A percentile compares a stretch with the other conserved stretches of the same genome.
Conservation (phyloP, 2,888 invertebrate genomes). For the Dorcus hopei region DNA sequence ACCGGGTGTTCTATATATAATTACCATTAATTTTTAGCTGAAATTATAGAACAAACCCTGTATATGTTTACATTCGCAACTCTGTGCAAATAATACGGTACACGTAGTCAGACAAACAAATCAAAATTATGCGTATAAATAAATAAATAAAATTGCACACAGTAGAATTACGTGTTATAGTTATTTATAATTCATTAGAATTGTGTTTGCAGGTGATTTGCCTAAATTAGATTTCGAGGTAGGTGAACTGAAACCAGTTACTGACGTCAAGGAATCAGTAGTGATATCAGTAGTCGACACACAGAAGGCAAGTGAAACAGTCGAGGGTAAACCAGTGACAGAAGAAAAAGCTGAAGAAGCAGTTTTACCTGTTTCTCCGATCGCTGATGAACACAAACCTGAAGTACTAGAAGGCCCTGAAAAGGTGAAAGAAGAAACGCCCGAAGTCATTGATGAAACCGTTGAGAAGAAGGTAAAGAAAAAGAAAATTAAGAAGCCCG, state of each 20-base stretch:
- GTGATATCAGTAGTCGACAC: slow-evolving; percentile 23
- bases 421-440: slow-evolving; percentile 9
- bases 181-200: no score
- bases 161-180: no score
- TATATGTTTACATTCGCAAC: no score
- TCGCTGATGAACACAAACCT: slow-evolving; percentile 16
- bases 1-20: not conserved
- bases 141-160: no score
- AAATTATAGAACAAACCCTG: no score
- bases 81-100: no score
- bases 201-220: slow-evolving; percentile 12
- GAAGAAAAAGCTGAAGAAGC: slow-evolving; percentile 4
- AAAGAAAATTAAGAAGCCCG: slow-evolving; percentile 7
- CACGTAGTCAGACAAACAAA: no score
- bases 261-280: slow-evolving; percentile 24
- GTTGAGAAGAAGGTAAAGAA: not conserved
- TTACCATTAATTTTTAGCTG: no score
- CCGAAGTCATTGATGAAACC: slow-evolving; percentile 1
- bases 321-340: slow-evolving; percentile 2
- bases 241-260: slow-evolving; percentile 22
- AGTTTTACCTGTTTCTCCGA: slow-evolving; percentile 4
- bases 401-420: slow-evolving; percentile 13
- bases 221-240: slow-evolving; percentile 13
- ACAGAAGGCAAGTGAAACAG: slow-evolving; percentile 17
- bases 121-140: no score